Base-by-base conservation (phyloP, 2,113 vertebrate species). In the Bambusicola thoracicus region DNA sequence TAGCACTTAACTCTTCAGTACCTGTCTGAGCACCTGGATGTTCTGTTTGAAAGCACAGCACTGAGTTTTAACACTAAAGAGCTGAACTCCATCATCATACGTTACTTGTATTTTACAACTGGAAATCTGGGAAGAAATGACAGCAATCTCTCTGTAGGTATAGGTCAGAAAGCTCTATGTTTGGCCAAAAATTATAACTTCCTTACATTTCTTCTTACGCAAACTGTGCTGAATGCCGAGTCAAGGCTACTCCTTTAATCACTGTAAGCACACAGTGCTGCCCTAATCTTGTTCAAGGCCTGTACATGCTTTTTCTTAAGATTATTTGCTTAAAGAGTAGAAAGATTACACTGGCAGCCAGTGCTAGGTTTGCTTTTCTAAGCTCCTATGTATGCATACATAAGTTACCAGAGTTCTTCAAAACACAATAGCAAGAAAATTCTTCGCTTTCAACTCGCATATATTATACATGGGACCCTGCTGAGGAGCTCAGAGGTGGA, bases 301-400 rank as follows among this genome's bases (percentile, higher is more conserved):
- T n/a, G 17, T 32, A 36, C 48, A 29, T 2, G 2, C 13, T 63
- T 90, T 74, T 84, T 55, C 40, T 5, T 43, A 48, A 87, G 27
- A 74, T 51, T 40, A 48, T 48, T 48, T 58, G 20, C 22, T 61
- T 81, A 43, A 27, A 40, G 38, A 21, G 56, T 22, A 63, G 8
- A 32, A 41, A 79, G 87, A 41, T 25, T 4, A 2, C 29, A 29
- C 32, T 38, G 53, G 43, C 41, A 36, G 58, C 11, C 27, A 67
- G 41, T 1, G 0, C 41, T n/a, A 27, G 34, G 9, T 79, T 72
- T 53, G 38, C 51, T 81, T 67, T 34, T 48, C 27, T 41, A 38
- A 74, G 40, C 8, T 34, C 25, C 62, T 6, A 2, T 13, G 6
- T 41, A 75, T 0, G 0, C 10, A 18, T 20, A 18, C 5, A 0